Evolutionary conservation across 2,113 vertebrate genomes (phyloP), one percentile per base, ranked within the genome.

Genomic region (Peromyscus californicus): DNA sequence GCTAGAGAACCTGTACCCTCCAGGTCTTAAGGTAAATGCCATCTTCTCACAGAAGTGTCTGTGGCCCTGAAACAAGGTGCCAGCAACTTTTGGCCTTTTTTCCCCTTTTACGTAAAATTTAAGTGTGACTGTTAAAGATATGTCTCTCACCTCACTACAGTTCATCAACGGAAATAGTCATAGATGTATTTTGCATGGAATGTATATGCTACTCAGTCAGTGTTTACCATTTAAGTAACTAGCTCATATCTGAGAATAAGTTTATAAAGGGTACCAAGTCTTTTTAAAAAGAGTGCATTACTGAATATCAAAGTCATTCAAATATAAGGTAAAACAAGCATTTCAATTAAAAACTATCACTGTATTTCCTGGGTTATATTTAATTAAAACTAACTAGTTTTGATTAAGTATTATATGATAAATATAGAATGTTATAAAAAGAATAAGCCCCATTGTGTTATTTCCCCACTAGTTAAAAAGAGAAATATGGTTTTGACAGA

Each of bases 311-410:
- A 85, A 69, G 45, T 63, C 39, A 87, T 8, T 82, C 72, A 76
- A 90, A 45, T 76, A 93, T 1, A 88, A 7, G 7, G 16, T 72
- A 22, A 69, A 65, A 61, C 3, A 75, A 33, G 13, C 72, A 54
- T 67, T 96, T 96, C 24, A 4, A 95, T 72, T 79, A 82, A 95
- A 94, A 94, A 80, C 61, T 67, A 57, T 65, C n/a, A 79, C 29
- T 91, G 17, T 42, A 69, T 87, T 48, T 70, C 29, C 31, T 87
- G 42, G 17, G 24, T 83, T 85, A 11, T 84, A 82, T 91, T 82
- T 61, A 24, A 78, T 76, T 24, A 48, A 92, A 97, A 78, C 5
- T 33, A 8, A 86, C 57, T 21, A 24, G n/a, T 26, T 90, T 90
- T 79, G 76, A 79, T 54, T 79, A 51, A 79, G 39, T 79, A 54